phyloP scores from a whole-genome alignment of 2,113 vertebrate species.

The Dunckerocampus dactyliophorus region DNA sequence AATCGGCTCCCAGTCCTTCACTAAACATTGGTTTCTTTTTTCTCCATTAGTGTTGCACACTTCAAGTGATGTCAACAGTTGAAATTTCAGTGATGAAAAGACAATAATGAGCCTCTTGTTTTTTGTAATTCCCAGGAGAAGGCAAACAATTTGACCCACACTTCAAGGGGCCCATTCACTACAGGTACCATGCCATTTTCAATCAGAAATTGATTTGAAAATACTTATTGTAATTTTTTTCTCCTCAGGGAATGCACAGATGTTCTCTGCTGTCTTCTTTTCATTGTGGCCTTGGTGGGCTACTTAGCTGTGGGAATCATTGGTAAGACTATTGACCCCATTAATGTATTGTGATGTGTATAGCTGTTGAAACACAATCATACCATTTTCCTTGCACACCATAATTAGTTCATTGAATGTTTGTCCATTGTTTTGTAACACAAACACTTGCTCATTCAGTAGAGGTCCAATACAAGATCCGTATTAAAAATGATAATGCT shows the following conservation, averaged over 20 bases:
- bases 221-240: neutral
- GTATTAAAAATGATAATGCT: too few relatives aligned
- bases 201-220: neutral
- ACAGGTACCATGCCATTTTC: constrained; percentile 53
- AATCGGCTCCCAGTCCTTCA: too few relatives aligned
- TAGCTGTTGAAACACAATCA: neutral
- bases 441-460: too few relatives aligned
- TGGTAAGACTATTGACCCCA: constrained; percentile 67
- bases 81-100: neutral
- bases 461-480: too few relatives aligned
- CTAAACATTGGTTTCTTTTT: neutral
- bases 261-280: constrained; percentile 83
- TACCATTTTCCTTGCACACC: neutral
- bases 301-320: constrained; percentile 88
- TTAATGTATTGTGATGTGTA: neutral
- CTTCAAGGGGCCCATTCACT: constrained; percentile 84
- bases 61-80: neutral
- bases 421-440: too few relatives aligned
- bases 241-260: constrained; percentile 87
- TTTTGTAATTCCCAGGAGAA: constrained; percentile 73
- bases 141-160: constrained; percentile 85
- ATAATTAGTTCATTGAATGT: too few relatives aligned
- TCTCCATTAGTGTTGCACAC: neutral
- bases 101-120: neutral
- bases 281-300: constrained; percentile 80